Evolutionary conservation across 2,888 invertebrate genomes (phyloP), one percentile per base, ranked within the genome.

Genomic region (Dascillus cervinus): DNA sequence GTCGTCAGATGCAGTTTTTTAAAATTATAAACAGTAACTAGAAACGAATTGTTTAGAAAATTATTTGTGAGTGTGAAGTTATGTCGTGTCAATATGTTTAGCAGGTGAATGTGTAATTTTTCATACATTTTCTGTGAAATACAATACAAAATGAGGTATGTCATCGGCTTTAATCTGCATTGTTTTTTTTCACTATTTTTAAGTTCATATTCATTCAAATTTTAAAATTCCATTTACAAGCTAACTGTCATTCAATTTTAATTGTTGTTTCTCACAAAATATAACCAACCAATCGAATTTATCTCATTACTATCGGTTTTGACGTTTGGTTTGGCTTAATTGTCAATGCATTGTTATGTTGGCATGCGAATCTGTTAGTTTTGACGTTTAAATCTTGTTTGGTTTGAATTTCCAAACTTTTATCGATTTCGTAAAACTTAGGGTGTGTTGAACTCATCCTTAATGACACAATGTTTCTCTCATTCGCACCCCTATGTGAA

Each of bases 391-490:
- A n/a, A n/a, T n/a, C n/a, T n/a, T n/a, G 25, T 32, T 34, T 28
- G 22, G 9, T 14, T 6, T 12, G 20, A 26, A 31, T 40, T 46
- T 41, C 37, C 41, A 41, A 37, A 41, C 37, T 58, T 56, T 56
- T 59, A 62, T 60, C 55, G 60, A 60, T 60, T 59, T 49, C 39
- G 46, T 47, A 48, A 50, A 47, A 42, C 44, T 53, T 50, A 56
- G 60, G 60, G 62, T 62, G 62, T 60, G 60, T 60, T 60, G 59
- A 59, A 59, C 58, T 49, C 52, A 45, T 36, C 39, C 31, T 17
- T 34, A 29, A 32, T 32, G 32, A 19, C 26, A n/a, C n/a, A n/a
- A n/a, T n/a, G n/a, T 20, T 25, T 36, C 32, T 32, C 33, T 39
- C 32, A 46, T 39, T 46, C 28, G 39, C 43, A 43, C 39, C 44